Base-by-base conservation (phyloP, 2,888 invertebrate genomes). In the Acanthoscelides obtectus region DNA sequence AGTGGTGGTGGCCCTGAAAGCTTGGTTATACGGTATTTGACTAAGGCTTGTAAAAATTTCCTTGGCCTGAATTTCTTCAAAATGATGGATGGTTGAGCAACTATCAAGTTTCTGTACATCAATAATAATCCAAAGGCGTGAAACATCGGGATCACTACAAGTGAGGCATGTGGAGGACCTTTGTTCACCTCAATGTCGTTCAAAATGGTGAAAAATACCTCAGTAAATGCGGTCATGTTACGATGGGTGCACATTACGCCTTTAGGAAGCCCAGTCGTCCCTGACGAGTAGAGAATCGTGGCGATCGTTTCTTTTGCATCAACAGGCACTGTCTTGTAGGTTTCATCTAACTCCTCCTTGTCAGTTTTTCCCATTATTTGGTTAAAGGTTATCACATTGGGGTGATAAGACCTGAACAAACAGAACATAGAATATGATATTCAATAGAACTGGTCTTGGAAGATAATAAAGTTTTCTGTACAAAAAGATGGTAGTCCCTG, bases 71-170 rank as follows among this genome's bases (percentile, higher is more conserved):
- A 96, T 77, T 89, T 90, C 0, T 89, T 88, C 72, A 88, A 85
- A 0, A 92, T 87, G 69, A 94, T 82, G 76, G 83, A 76, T 71
- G 76, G 78, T 80, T 87, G 88, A 0, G 87, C 83, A 69, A 90
- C 88, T 77, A 89, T 80, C 22, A 88, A 82, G 67, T 92, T 84
- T 20, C 89, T 83, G 21, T 89, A 86, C 76, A 93, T 85, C 19
- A 91, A 86, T 72, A 92, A 88, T 80, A 93, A 92, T 0, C 94
- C 94, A 81, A 92, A 94, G 0, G 92, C 90, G 84, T 96, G 95
- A 84, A 93, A 95, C 88, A 94, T 93, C n/a, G 95, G 95, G 72
- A 94, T 89, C 63, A 94, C 84, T 0, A 90, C 91, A 71, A 93
- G 81, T 65, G 87, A 78, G 1, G 79, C 77, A 70, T 80, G 80